Conservation (phyloP, 2,113 vertebrate species). For the Mugil cephalus region DNA sequence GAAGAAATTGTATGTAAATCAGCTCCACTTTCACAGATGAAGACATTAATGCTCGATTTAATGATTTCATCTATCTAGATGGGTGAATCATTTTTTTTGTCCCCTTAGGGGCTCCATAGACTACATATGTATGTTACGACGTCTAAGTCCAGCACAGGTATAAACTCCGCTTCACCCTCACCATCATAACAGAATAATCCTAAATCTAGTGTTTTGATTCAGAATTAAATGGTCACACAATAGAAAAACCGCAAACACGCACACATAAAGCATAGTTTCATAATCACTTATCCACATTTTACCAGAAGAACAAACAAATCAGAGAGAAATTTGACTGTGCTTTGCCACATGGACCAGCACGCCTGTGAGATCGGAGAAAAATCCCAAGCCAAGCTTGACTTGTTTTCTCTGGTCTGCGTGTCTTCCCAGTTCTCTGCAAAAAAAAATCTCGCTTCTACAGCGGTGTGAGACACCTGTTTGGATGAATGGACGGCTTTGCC, state of each 20-base stretch:
- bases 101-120: no score
- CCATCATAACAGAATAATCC: no score
- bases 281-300: conserved; percentile 27
- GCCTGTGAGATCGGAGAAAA: conserved; percentile 17
- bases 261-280: conserved; percentile 1
- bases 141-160: no score
- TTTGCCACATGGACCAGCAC: conserved; percentile 37
- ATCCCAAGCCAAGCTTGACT: conserved; percentile 25
- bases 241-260: conserved; percentile 2
- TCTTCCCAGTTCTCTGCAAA: neutral
- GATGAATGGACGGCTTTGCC: conserved; percentile 16
- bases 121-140: no score
- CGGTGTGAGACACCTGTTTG: neutral
- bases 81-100: no score
- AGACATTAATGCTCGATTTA: no score
- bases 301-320: conserved; percentile 52
- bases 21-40: no score
- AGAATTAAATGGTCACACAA: no score
- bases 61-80: no score
- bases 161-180: no score
- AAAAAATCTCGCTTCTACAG: neutral
- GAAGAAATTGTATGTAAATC: no score
- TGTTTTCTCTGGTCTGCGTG: conserved; percentile 3
- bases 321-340: conserved; percentile 35
- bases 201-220: no score